Evolutionary conservation across 2,888 invertebrate species (phyloP).

Genomic region (Nematopogon swammerdamellus): DNA sequence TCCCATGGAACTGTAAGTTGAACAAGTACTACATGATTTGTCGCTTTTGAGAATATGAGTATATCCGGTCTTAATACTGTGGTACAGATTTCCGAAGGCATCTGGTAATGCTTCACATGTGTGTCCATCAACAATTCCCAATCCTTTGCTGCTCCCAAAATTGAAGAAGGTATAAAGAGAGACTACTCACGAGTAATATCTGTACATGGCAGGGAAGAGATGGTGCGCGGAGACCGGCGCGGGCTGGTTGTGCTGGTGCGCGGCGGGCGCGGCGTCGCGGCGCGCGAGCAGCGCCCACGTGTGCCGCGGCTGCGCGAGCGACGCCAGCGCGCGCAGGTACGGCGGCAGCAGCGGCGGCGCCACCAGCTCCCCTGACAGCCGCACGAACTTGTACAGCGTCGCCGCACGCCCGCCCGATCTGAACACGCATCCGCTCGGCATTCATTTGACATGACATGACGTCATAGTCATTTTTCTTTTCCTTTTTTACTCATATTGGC

Average conservation of each 20-base stretch:
- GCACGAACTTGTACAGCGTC: slow-evolving; percentile 86
- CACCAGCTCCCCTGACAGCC: slow-evolving; percentile 81
- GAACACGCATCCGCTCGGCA: too few species aligned
- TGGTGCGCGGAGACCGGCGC: slow-evolving; percentile 29
- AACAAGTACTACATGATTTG: too few species aligned
- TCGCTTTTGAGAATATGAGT: too few species aligned
- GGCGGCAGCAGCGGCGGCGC: slow-evolving; percentile 82
- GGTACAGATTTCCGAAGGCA: too few species aligned
- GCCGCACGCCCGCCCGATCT: slow-evolving; percentile 61
- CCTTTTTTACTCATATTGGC: too few species aligned
- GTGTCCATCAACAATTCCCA: too few species aligned
- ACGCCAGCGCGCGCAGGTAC: slow-evolving; percentile 82
- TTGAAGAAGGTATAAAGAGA: too few species aligned
- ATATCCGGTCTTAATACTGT: too few species aligned
- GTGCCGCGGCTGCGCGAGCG: slow-evolving; percentile 71
- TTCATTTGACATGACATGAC: too few species aligned
- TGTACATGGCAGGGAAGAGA: slow-evolving; percentile 67
- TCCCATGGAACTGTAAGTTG: too few species aligned
- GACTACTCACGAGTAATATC: slow-evolving; percentile 61
- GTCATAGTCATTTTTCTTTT: neutral
- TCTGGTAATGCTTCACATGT: too few species aligned
- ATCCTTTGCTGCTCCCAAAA: too few species aligned
- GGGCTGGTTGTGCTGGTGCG: neutral
- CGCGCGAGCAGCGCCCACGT: slow-evolving; percentile 61
- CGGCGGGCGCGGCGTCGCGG: slow-evolving; percentile 20